A percentile compares a stretch with the other conserved stretches of the same genome.
Evolutionary conservation across 2,113 vertebrate species (phyloP).

Genomic region (Nibea albiflora): DNA sequence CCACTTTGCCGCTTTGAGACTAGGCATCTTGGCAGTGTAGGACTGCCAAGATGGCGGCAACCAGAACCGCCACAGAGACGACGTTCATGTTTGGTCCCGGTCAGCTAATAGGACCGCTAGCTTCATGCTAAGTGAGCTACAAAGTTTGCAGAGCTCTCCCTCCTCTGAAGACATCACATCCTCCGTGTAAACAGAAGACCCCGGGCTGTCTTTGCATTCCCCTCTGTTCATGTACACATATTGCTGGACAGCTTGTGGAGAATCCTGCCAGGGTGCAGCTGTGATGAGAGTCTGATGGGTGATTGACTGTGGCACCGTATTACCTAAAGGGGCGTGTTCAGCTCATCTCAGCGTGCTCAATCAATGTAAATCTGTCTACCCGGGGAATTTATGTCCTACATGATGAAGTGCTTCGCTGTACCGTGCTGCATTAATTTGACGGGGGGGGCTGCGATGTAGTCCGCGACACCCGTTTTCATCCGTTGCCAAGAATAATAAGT

Average conservation of each 20-base stretch:
- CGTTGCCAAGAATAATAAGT: constrained; percentile 27
- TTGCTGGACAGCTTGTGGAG: constrained; percentile 40
- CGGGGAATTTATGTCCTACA: constrained; percentile 49
- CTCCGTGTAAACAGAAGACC: not conserved
- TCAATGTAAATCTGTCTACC: constrained; percentile 73
- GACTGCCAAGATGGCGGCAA: no score
- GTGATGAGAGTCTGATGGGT: constrained; percentile 57
- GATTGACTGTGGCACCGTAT: constrained; percentile 73
- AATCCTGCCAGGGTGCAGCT: constrained; percentile 32
- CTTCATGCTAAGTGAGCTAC: no score
- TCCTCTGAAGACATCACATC: not conserved
- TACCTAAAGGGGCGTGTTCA: constrained; percentile 63
- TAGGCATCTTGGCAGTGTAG: no score
- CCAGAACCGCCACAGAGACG: no score
- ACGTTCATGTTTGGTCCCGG: no score
- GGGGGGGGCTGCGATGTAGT: constrained; percentile 6
- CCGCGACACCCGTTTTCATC: constrained; percentile 10
- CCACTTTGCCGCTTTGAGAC: no score
- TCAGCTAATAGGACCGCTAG: no score
- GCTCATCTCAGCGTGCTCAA: constrained; percentile 60
- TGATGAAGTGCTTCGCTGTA: constrained; percentile 60
- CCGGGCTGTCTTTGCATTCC: not conserved
- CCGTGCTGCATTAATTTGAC: constrained; percentile 58
- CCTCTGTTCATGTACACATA: constrained; percentile 8
- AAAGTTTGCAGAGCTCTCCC: not conserved